Conservation (phyloP, 2,113 vertebrate species). For the Eublepharis macularius region DNA sequence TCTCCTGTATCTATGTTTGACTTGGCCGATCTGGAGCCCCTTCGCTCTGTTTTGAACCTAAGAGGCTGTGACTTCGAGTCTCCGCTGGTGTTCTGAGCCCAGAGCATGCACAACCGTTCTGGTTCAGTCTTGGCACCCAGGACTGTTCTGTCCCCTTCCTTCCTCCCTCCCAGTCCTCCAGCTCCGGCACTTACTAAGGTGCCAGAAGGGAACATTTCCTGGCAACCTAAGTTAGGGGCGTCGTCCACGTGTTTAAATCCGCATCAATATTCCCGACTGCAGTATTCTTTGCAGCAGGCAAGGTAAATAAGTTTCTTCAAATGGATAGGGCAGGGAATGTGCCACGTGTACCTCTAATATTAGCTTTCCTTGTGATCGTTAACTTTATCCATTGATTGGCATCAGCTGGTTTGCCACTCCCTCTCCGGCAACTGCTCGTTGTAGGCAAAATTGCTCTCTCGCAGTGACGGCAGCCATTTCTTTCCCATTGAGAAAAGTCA, state of each 20-base stretch:
- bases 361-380: background rate
- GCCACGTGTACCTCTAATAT: background rate
- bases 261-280: background rate
- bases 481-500: background rate
- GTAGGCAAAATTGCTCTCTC: background rate
- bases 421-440: too few relatives aligned
- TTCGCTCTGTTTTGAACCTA: background rate
- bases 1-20: background rate
- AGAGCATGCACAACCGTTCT: too few relatives aligned
- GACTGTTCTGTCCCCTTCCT: background rate
- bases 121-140: too few relatives aligned
- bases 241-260: background rate
- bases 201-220: background rate
- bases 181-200: background rate
- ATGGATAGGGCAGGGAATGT: background rate
- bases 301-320: background rate
- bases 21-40: background rate
- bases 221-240: background rate
- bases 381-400: background rate
- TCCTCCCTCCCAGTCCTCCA: background rate
- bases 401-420: background rate
- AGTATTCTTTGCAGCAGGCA: background rate
- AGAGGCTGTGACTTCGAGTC: background rate
- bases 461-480: background rate
- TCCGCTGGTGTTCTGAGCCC: too few relatives aligned